Percentiles rank a stretch among this genome's conserved stretches.
Evolutionary conservation across 35 echinoderm and acorn worm genomes (phyloP).

Genomic region (Apostichopus parvimensis): DNA sequence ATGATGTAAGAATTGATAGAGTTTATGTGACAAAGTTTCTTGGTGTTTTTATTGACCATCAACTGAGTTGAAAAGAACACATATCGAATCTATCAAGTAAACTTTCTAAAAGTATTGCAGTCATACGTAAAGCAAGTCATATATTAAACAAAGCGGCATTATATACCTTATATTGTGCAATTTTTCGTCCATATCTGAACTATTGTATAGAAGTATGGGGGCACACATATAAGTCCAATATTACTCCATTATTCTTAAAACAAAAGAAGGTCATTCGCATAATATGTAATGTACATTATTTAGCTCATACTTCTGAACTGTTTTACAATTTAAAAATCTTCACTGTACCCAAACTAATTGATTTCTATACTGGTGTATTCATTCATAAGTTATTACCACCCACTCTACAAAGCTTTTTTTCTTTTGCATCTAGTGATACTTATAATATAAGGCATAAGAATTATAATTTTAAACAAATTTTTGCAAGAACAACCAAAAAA

Average conservation of each 20-base stretch:
- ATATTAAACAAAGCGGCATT: not conserved
- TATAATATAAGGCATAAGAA: slow-evolving; percentile 21
- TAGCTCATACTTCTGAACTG: slow-evolving; percentile 9
- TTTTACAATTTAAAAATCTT: not conserved
- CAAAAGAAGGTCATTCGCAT: too few species aligned
- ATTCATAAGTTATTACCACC: not conserved
- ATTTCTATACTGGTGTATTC: too few species aligned
- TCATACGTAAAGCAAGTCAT: not conserved
- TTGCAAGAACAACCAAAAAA: slow-evolving; percentile 10
- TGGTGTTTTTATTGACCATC: not conserved
- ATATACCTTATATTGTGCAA: not conserved
- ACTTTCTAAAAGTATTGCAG: not conserved
- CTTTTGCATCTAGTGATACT: not conserved
- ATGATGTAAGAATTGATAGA: slow-evolving; percentile 14
- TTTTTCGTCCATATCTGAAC: too few species aligned
- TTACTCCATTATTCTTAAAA: not conserved
- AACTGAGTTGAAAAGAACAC: not conserved
- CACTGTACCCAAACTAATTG: too few species aligned
- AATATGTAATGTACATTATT: not conserved
- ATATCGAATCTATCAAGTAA: not conserved
- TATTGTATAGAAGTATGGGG: too few species aligned
- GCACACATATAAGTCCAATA: too few species aligned
- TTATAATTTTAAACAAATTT: not conserved
- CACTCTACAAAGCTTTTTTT: not conserved
- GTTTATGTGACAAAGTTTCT: not conserved